Evolutionary conservation across 2,888 invertebrate genomes (phyloP), one percentile per base, ranked within the genome.

Genomic region (Lasioglossum malachurum): DNA sequence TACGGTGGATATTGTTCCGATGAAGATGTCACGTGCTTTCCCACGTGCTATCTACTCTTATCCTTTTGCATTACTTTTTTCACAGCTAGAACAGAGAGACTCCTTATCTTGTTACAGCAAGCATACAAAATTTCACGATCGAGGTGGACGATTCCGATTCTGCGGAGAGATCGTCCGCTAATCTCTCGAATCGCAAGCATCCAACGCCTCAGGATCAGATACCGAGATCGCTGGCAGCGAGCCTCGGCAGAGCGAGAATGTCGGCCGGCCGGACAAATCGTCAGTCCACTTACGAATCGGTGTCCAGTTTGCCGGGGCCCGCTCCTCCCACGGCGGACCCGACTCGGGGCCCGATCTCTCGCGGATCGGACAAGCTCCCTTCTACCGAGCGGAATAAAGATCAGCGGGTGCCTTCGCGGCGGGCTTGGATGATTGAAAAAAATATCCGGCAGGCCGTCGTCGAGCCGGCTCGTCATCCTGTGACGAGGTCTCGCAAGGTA

Each of bases 361-460:
- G 78, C 77, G 80, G 67, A 82, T 78, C 78, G 27, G 67, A 75
- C 60, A 67, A 67, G 49, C 35, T 44, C 67, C 64, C 14, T 23
- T 8, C 57, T 57, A 57, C 16, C 64, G 74, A 71, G 75, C 84
- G 67, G 84, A 86, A 90, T 84, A 87, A 78, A 69, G 46, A 83
- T 72, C 73, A 74, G 80, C 81, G 83, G 83, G 76, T 60, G 75
- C 75, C 81, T 87, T 77, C 84, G 84, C 44, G 86, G 86, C 84
- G 84, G 88, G 83, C 75, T 75, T 64, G 84, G 91, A 91, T 92
- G 93, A 92, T 91, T 89, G 91, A 90, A 92, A 92, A 92, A 92
- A 90, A 89, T 88, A 86, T 88, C 84, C 84, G 78, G 76, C 86
- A 83, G 81, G 60, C 53, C 67, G 82, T 60, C 73, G 82, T 53